Percentiles rank a stretch among this genome's conserved stretches.
Evolutionary conservation across 2,113 vertebrate genomes (phyloP).

Genomic region (Oreocharis arfaki): DNA sequence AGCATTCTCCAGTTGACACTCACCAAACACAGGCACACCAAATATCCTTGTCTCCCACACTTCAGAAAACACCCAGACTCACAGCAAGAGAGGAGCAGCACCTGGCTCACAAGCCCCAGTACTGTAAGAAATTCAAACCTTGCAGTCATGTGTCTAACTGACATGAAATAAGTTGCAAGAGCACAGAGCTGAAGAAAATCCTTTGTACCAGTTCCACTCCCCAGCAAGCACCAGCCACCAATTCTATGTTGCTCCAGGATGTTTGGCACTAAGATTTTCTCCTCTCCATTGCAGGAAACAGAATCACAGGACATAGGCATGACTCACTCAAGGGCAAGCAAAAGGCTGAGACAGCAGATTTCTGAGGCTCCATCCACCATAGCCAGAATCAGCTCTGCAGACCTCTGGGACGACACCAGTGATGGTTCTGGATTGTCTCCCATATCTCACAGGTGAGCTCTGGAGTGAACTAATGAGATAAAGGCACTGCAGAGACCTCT

Average conservation of each 20-base stretch:
- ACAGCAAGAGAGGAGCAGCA: background rate
- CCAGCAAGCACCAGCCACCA: fast-evolving
- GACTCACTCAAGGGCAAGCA: background rate
- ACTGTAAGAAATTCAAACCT: background rate
- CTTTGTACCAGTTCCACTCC: background rate
- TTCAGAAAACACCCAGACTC: background rate
- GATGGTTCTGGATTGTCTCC: background rate
- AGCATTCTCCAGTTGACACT: background rate
- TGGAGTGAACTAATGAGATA: background rate
- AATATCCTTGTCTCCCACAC: background rate
- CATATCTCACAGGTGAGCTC: background rate
- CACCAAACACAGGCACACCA: background rate
- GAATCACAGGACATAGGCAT: background rate
- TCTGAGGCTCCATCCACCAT: background rate
- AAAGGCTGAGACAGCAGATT: background rate
- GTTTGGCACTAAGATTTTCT: background rate
- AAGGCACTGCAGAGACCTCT: background rate
- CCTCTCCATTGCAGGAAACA: background rate
- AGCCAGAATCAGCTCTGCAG: background rate
- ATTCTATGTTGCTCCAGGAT: background rate
- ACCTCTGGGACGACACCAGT: background rate
- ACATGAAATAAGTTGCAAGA: background rate
- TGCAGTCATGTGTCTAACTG: fast-evolving
- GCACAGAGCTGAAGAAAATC: background rate
- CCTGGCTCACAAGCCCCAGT: background rate